phyloP scores from a whole-genome alignment of 2,797 vertebrate genomes.

The Scolopax rusticola region DNA sequence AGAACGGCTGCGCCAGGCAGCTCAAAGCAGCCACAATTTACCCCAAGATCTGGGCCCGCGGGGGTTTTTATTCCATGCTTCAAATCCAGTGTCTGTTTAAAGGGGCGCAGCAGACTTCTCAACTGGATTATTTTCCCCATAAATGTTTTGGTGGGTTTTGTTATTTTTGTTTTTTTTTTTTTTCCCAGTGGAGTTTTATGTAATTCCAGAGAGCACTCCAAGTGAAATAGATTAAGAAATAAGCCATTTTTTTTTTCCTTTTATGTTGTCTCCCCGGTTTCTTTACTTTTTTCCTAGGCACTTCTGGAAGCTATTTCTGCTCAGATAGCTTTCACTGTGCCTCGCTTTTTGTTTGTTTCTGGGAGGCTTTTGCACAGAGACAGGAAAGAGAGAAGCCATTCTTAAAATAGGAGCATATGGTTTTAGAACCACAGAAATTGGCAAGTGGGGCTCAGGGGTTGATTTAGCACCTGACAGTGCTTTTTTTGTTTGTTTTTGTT shows the following conservation, averaged over 20 bases:
- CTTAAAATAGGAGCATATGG: slow-evolving; percentile 27
- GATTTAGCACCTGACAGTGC: slow-evolving; percentile 41
- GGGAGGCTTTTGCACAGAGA: background rate
- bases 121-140: background rate
- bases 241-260: background rate
- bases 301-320: slow-evolving; percentile 3
- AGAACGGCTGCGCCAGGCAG: background rate
- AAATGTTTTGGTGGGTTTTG: background rate
- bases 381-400: background rate
- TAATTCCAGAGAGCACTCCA: background rate
- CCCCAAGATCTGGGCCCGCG: background rate
- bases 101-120: background rate
- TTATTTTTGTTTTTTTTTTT: background rate
- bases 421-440: slow-evolving; percentile 21
- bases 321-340: background rate
- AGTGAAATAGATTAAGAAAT: slow-evolving; percentile 20
- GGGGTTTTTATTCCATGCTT: background rate
- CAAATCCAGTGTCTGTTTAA: background rate
- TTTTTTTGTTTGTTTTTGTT: slow-evolving; percentile 15
- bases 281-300: background rate
- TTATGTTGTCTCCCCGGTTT: background rate
- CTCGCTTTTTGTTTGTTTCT: background rate
- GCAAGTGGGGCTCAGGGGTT: background rate
- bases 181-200: background rate
- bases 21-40: background rate